Percentiles rank a stretch among this genome's conserved stretches.
Conservation (phyloP, 2,888 invertebrate genomes). For the Cancer borealis region DNA sequence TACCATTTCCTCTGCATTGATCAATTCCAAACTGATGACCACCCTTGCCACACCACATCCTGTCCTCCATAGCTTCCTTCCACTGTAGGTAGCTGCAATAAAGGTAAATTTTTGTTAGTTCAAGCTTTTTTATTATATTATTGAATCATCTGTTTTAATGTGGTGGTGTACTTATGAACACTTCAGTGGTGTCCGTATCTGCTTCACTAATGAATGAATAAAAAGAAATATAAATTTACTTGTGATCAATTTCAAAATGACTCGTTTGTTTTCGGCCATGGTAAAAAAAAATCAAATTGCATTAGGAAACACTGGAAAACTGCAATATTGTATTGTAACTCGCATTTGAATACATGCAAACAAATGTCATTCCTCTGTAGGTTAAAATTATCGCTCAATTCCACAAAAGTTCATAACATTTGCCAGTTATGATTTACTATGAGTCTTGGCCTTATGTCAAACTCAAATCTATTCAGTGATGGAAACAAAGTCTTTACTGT, state of each 20-base stretch:
- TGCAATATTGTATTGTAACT: background rate
- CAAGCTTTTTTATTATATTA: background rate
- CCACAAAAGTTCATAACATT: background rate
- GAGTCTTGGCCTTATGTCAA: background rate
- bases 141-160: background rate
- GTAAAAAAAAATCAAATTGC: background rate
- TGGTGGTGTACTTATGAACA: background rate
- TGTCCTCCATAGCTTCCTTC: background rate
- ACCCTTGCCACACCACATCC: background rate
- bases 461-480: background rate
- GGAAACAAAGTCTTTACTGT: background rate
- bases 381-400: background rate
- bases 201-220: background rate
- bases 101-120: background rate
- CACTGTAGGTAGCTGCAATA: background rate
- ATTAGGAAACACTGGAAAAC: background rate
- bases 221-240: background rate
- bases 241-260: background rate
- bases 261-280: too few relatives aligned
- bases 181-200: background rate
- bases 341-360: background rate
- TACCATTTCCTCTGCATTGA: constrained; percentile 1
- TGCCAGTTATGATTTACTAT: background rate
- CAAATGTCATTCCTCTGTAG: background rate
- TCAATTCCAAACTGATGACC: background rate